Percentiles rank a stretch among this genome's conserved stretches.
phyloP scores from a whole-genome alignment of 2,797 vertebrate species.

The Ciconia nigra region DNA sequence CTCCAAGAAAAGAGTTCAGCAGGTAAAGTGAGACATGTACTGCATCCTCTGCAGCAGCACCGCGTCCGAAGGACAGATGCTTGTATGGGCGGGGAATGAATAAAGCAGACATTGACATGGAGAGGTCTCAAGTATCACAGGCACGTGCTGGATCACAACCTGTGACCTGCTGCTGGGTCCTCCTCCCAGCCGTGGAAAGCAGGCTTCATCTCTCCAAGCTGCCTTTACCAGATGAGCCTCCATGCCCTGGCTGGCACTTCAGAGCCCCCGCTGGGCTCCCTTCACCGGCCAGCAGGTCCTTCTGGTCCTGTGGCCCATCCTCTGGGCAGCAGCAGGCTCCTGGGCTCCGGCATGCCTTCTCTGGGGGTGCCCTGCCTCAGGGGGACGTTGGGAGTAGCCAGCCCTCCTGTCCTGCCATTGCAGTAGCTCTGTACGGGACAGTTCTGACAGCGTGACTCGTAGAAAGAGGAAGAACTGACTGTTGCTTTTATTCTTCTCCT shows the following conservation, averaged over 20 bases:
- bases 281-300: background rate
- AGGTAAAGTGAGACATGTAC: constrained; percentile 75
- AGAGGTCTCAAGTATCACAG: background rate
- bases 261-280: background rate
- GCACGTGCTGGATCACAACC: background rate
- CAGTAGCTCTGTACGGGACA: background rate
- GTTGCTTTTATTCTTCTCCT: background rate
- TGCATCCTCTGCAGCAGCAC: background rate
- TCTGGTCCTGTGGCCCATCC: background rate
- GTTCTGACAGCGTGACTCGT: accelerated
- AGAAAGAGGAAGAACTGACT: background rate
- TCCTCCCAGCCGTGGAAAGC: background rate
- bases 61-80: background rate
- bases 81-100: background rate
- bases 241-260: background rate
- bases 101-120: accelerated
- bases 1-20: constrained; percentile 87
- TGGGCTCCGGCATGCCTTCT: background rate
- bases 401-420: background rate
- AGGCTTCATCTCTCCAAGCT: background rate
- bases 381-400: background rate
- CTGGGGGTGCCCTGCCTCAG: background rate
- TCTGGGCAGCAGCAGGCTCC: background rate
- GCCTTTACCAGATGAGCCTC: background rate
- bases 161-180: background rate